Evolutionary conservation across 2,797 vertebrate genomes (phyloP).

Genomic region (Onychomys leucogaster): DNA sequence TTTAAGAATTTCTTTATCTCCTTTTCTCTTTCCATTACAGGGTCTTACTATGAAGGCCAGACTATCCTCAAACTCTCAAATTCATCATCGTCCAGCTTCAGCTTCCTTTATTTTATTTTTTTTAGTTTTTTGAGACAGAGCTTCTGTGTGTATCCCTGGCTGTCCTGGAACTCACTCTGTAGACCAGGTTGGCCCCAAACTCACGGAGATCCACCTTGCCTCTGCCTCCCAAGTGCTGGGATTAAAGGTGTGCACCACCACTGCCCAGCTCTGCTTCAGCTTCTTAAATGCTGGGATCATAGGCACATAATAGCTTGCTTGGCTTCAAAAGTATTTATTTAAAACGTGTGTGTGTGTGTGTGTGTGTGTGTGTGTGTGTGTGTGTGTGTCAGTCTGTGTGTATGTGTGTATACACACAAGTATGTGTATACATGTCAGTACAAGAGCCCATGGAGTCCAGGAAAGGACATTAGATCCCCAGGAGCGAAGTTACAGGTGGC

Average conservation of each 20-base stretch:
- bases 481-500: not conserved
- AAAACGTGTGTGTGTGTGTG: not conserved
- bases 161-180: no score
- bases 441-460: not conserved
- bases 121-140: no score
- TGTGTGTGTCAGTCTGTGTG: not conserved
- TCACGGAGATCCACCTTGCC: no score
- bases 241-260: no score
- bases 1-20: not conserved
- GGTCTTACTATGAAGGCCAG: not conserved
- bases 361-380: not conserved
- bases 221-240: no score
- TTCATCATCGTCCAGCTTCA: not conserved
- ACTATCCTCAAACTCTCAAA: not conserved
- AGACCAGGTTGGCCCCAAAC: no score
- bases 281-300: not conserved
- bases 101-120: not conserved
- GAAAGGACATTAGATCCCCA: not conserved
- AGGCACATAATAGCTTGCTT: not conserved
- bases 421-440: not conserved
- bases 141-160: no score
- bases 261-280: no score
- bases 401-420: not conserved
- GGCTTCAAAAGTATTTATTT: not conserved
- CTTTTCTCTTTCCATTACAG: no score